Evolutionary conservation across 1,140 invertebrate genomes (phyloP).

Genomic region (Euglossa dilemma): DNA sequence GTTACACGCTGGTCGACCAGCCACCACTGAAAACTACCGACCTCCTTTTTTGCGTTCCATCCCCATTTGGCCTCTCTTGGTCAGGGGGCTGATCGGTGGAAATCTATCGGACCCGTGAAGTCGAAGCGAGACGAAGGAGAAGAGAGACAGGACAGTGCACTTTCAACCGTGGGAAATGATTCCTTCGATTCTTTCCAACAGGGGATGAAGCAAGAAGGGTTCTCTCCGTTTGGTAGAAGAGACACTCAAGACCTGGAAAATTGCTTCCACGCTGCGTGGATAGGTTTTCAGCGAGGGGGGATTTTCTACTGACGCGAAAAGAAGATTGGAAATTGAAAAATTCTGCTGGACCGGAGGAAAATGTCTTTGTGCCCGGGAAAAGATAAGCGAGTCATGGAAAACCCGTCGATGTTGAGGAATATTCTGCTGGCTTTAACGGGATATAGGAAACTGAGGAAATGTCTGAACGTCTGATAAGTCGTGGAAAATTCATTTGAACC

Average conservation of each 20-base stretch:
- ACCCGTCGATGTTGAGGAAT: too few relatives aligned
- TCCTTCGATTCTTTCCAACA: neutral
- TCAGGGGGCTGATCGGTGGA: slow-evolving; percentile 1
- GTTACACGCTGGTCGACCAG: slow-evolving; percentile 15
- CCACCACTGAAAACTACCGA: slow-evolving; percentile 8
- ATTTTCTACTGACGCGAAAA: neutral
- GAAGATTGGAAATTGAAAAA: neutral
- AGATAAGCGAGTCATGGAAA: neutral
- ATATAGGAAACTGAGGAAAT: neutral
- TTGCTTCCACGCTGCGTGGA: neutral
- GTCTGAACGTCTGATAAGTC: too few relatives aligned
- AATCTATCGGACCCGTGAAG: neutral
- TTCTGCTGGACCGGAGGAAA: neutral
- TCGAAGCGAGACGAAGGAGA: too few relatives aligned
- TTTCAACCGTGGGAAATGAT: neutral
- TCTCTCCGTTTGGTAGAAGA: too few relatives aligned
- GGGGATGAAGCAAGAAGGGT: neutral
- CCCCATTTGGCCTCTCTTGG: neutral
- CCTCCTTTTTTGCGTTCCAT: slow-evolving; percentile 6
- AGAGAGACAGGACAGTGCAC: neutral
- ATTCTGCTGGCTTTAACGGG: too few relatives aligned
- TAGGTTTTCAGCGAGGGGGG: too few relatives aligned
- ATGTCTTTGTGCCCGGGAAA: neutral
- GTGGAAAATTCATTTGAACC: neutral
- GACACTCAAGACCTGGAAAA: neutral